Evolutionary conservation across 2,797 vertebrate species (phyloP).

Genomic region (Mus caroli): DNA sequence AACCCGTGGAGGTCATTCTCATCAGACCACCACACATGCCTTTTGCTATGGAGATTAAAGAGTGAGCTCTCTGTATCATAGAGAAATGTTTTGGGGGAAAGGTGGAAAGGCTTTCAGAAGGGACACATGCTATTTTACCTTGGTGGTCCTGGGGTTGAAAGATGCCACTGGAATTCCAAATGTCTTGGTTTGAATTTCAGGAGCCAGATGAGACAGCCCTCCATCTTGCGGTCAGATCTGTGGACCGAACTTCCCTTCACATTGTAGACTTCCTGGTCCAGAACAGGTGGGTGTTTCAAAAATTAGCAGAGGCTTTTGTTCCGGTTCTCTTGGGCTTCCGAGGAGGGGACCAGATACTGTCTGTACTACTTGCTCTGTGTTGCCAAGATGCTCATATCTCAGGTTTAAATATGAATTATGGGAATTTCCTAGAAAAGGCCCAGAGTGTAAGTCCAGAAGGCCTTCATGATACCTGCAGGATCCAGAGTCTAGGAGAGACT

Average conservation of each 20-base stretch:
- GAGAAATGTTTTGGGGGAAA: neutral
- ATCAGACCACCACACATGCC: neutral
- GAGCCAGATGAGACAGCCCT: slow-evolving; percentile 98
- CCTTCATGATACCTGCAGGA: neutral
- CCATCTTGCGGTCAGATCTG: slow-evolving; percentile 97
- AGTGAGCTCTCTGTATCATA: rapidly evolving
- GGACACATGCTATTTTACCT: rapidly evolving
- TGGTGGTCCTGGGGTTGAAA: neutral
- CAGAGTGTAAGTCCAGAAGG: neutral
- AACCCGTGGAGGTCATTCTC: neutral
- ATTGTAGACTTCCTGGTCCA: slow-evolving; percentile 98
- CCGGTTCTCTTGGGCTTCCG: neutral
- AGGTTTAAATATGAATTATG: neutral
- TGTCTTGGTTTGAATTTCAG: slow-evolving; percentile 86
- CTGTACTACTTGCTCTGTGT: neutral
- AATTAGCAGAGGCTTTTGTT: neutral
- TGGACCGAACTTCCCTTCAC: slow-evolving; percentile 98
- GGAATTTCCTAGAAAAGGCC: neutral
- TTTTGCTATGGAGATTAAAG: neutral
- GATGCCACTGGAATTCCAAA: neutral
- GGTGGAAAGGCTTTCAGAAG: neutral
- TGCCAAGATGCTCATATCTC: neutral
- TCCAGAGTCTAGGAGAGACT: neutral
- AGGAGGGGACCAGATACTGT: neutral
- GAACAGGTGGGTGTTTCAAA: slow-evolving; percentile 92